phyloP scores from a whole-genome alignment of 2,797 vertebrate species.

The Neopelma chrysocephalum region DNA sequence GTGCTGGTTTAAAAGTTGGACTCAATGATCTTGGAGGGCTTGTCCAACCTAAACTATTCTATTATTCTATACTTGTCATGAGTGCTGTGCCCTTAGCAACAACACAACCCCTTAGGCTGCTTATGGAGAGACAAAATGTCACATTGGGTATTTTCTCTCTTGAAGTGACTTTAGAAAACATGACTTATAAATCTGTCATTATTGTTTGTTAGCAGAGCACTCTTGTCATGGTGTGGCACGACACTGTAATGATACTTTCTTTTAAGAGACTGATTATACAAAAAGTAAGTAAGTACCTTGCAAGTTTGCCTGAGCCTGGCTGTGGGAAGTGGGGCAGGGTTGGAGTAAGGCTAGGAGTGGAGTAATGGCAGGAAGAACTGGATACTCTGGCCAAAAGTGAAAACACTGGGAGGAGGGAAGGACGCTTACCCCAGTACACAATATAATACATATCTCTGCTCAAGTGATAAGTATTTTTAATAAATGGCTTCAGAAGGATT shows the following conservation, averaged over 20 bases:
- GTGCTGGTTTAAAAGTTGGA: not conserved
- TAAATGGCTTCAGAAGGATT: slow-evolving; percentile 17
- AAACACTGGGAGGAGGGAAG: not conserved
- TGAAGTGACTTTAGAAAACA: not conserved
- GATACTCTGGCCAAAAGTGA: not conserved
- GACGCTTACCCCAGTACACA: not conserved
- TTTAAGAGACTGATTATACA: not conserved
- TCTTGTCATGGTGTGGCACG: not conserved
- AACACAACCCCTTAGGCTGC: not conserved
- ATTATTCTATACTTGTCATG: rapidly evolving
- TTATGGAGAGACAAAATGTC: not conserved
- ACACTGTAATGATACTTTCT: not conserved
- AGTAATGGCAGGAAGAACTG: not conserved
- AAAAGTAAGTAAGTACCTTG: not conserved
- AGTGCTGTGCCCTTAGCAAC: not conserved
- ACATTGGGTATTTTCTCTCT: not conserved
- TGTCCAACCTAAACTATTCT: not conserved
- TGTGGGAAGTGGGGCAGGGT: not conserved
- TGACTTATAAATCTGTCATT: not conserved
- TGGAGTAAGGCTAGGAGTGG: not conserved
- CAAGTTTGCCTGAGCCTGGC: not conserved
- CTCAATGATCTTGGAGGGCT: not conserved
- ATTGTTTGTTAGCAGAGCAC: not conserved
- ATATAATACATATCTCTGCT: not conserved
- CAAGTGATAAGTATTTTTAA: slow-evolving; percentile 38